A percentile compares a stretch with the other conserved stretches of the same genome.
Evolutionary conservation across 2,888 invertebrate species (phyloP).

Genomic region (Hirtodrosophila alboralis): DNA sequence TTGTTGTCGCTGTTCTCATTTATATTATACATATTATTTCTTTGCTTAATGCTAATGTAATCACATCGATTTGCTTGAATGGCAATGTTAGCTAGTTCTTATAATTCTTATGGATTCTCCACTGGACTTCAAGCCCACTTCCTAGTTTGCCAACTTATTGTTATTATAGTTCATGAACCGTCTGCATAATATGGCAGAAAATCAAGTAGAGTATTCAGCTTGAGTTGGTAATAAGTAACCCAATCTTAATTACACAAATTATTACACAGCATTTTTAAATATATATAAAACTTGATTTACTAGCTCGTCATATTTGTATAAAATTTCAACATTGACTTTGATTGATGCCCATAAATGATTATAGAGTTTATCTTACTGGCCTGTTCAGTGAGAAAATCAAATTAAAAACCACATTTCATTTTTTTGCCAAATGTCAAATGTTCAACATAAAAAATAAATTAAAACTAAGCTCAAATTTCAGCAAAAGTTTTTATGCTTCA

Average conservation of each 20-base stretch:
- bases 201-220: too few relatives aligned
- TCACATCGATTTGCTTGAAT: slow-evolving; percentile 59
- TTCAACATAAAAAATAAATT: too few relatives aligned
- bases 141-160: slow-evolving; percentile 30
- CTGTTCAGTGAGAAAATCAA: slow-evolving; percentile 4
- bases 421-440: slow-evolving; percentile 19
- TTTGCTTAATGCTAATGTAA: slow-evolving; percentile 51
- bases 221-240: too few relatives aligned
- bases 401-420: slow-evolving; percentile 15
- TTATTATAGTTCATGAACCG: slow-evolving; percentile 54
- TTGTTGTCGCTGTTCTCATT: background rate
- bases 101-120: slow-evolving; percentile 2
- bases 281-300: slow-evolving; percentile 40
- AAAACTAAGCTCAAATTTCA: too few relatives aligned
- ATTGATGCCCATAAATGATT: slow-evolving; percentile 50
- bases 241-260: slow-evolving; percentile 36
- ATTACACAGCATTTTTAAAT: background rate
- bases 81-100: slow-evolving; percentile 9
- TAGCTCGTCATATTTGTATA: slow-evolving; percentile 32
- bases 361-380: slow-evolving; percentile 14
- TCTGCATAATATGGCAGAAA: too few relatives aligned
- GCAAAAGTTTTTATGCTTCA: too few relatives aligned
- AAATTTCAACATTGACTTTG: slow-evolving; percentile 45
- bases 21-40: slow-evolving; percentile 14
- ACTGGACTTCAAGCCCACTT: slow-evolving; percentile 20